Evolutionary conservation across 2,113 vertebrate genomes (phyloP), one percentile per base, ranked within the genome.

Genomic region (Podilymbus podiceps): DNA sequence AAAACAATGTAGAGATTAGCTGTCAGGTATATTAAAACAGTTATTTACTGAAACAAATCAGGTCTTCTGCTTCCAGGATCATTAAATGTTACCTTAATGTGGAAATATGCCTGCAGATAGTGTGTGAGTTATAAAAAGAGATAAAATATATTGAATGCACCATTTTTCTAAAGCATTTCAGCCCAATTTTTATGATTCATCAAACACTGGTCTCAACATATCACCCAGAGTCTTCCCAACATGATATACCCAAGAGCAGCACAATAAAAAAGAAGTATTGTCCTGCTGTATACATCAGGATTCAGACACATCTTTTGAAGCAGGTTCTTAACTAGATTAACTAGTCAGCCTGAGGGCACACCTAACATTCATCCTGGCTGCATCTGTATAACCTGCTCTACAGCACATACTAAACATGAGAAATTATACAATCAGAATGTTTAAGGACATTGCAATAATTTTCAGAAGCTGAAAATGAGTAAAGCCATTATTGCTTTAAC

Each of bases 81-180:
- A 91, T 95, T 96, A 95, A 94, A 72, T 93, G 80, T 85, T 95
- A 89, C 44, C 90, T 93, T 94, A 94, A 85, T 87, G 76, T 72
- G 63, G 64, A 93, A 95, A 92, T 87, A 78, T 13, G 27, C 64
- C 68, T 78, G 60, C 35, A 90, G 76, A 92, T 31, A 86, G 49
- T 55, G 5, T 81, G 42, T 60, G 76, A 93, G 76, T 93, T 93
- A 93, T 90, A 93, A 94, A 92, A 96, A 84, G 64, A 81, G 24
- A 93, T 88, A 96, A 95, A 95, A 92, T 95, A 82, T 53, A 84
- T 77, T 76, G 92, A 93, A 84, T 55, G 19, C 14, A 81, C n/a
- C 50, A 73, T 96, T 96, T 93, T 87, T 94, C 69, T 93, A 69
- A 85, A 85, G 35, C 25, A 88, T 88, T 95, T 88, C 74, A 94